phyloP scores from a whole-genome alignment of 2,888 invertebrate genomes.

The Entomobrya multifasciata region DNA sequence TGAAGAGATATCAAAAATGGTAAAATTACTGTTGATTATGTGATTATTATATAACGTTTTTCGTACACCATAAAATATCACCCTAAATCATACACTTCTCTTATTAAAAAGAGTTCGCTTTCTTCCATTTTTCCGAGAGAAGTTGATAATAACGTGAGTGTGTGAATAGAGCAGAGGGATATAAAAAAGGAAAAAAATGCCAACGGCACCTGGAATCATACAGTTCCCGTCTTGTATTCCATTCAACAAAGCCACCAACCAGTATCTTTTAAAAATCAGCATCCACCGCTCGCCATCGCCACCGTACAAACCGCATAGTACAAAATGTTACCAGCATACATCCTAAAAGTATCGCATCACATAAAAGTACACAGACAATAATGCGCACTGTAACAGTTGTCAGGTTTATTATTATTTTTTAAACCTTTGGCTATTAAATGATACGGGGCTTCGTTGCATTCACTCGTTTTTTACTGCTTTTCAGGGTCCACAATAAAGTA shows the following conservation, averaged over 20 bases:
- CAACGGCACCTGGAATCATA: slow-evolving; percentile 72
- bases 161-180: slow-evolving; percentile 1
- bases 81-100: slow-evolving; percentile 72
- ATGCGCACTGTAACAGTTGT: slow-evolving; percentile 52
- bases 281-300: slow-evolving; percentile 7
- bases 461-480: neutral
- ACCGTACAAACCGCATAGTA: neutral
- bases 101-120: slow-evolving; percentile 45
- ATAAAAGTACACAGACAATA: slow-evolving; percentile 16
- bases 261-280: slow-evolving; percentile 59
- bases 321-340: slow-evolving; percentile 53
- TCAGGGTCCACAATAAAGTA: neutral
- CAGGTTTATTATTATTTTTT: slow-evolving; percentile 36
- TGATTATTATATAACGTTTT: slow-evolving; percentile 77
- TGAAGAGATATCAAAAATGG: slow-evolving; percentile 55
- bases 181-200: slow-evolving; percentile 54
- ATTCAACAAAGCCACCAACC: neutral
- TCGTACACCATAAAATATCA: slow-evolving; percentile 77
- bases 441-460: slow-evolving; percentile 25
- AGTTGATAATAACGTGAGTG: slow-evolving; percentile 64
- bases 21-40: slow-evolving; percentile 77
- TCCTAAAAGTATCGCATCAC: neutral
- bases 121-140: slow-evolving; percentile 15
- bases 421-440: slow-evolving; percentile 48
- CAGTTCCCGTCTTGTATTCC: slow-evolving; percentile 11